phyloP scores from a whole-genome alignment of 2,888 invertebrate species.

The Mallateleia sp. region DNA sequence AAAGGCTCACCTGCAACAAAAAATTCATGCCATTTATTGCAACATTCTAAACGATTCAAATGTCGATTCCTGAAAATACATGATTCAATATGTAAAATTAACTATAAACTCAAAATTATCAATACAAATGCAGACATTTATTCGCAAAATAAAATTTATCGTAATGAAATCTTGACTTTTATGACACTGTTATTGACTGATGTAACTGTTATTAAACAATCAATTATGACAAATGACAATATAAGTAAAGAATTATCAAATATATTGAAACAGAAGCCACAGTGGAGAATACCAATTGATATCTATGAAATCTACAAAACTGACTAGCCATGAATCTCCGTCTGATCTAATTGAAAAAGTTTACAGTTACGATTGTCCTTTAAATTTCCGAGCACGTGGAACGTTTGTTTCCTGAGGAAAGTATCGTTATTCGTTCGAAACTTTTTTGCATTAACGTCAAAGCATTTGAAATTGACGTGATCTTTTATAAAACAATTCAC shows the following conservation, averaged over 20 bases:
- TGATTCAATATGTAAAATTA: no score
- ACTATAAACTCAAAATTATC: neutral
- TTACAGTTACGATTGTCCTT: constrained; percentile 62
- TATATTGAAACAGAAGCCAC: constrained; percentile 15
- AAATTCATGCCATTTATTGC: no score
- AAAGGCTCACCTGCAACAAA: constrained; percentile 32
- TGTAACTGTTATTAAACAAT: constrained; percentile 9
- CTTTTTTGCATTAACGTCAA: constrained; percentile 57
- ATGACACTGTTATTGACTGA: constrained; percentile 6
- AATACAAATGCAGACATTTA: neutral
- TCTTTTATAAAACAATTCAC: constrained; percentile 35
- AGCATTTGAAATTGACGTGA: constrained; percentile 50
- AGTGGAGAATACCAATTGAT: constrained; percentile 47
- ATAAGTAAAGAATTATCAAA: constrained; percentile 33
- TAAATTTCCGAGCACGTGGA: constrained; percentile 83
- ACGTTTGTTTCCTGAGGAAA: constrained; percentile 82
- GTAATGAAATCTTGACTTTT: neutral
- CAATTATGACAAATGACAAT: constrained; percentile 24
- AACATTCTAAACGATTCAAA: no score
- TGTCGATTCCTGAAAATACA: no score
- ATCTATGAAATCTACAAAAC: constrained; percentile 53
- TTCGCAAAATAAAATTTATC: neutral
- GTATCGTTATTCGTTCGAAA: constrained; percentile 60
- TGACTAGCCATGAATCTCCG: constrained; percentile 66
- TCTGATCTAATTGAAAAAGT: constrained; percentile 73